phyloP scores from a whole-genome alignment of 2,113 vertebrate species.

The Rhinoderma darwinii region DNA sequence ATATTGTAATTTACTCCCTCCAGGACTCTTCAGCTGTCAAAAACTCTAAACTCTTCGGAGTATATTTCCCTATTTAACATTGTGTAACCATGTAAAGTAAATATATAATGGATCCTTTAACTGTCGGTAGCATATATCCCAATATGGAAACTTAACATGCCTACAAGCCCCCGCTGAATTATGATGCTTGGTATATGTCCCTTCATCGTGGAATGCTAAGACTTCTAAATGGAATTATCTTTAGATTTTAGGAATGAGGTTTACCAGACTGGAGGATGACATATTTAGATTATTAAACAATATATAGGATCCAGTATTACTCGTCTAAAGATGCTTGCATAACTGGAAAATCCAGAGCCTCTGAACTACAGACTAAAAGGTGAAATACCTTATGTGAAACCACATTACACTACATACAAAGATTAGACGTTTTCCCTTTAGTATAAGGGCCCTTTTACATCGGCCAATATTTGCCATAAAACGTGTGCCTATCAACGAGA shows the following conservation, averaged over 20 bases:
- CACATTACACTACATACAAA: not conserved
- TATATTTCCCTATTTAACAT: not conserved
- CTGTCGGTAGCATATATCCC: not conserved
- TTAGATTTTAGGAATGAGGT: conserved; percentile 5
- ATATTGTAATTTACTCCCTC: not conserved
- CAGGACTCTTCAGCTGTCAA: not conserved
- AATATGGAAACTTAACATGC: conserved; percentile 32
- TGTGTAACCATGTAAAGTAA: not conserved
- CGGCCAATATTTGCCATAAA: no score
- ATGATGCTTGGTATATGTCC: conserved; percentile 6
- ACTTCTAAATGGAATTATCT: not conserved
- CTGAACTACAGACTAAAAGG: not conserved
- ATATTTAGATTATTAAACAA: conserved; percentile 8
- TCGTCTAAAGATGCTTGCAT: not conserved
- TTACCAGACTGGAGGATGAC: conserved; percentile 20
- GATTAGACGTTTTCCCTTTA: not conserved
- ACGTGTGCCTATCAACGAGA: no score
- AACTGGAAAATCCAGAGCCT: not conserved
- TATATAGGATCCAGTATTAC: not conserved
- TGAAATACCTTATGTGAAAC: not conserved
- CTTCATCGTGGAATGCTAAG: conserved; percentile 39
- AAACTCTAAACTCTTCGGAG: not conserved
- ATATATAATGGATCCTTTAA: not conserved
- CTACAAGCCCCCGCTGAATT: not conserved
- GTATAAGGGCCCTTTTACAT: no score